Evolutionary conservation across 2,113 vertebrate genomes (phyloP), one percentile per base, ranked within the genome.

Genomic region (Callopanchax toddi): DNA sequence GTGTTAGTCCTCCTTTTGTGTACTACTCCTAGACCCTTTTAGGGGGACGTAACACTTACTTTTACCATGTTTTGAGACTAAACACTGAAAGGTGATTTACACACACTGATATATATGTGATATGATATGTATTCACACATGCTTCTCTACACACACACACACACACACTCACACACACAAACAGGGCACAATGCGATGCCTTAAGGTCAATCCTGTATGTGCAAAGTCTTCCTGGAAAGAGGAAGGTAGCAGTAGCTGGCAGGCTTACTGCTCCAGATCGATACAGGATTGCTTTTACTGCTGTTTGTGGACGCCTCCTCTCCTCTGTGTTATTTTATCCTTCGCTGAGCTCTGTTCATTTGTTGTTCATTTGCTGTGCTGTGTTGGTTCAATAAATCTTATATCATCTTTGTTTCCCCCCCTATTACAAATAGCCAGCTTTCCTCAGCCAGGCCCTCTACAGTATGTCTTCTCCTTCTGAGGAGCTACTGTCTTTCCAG

Each of bases 311-410:
- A 86, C 71, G 86, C 84, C 89, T 87, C 86, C 71, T 82, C 81
- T 84, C 78, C 77, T 68, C 85, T 74, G 69, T 86, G 85, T 91
- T 88, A 87, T 86, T 87, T 87, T 87, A 85, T 87, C 86, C 88
- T 86, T 82, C 68, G 75, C 71, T 83, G 76, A 67, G 82, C 82
- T 75, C 83, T 67, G 72, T 89, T 86, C 75, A 85, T 84, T 86
- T 87, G 78, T 86, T 88, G 74, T 89, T 90, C 81, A 88, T 87
- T 87, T 88, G 84, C 81, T 87, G 80, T 64, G 67, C 64, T 60
- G 43, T 78, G 71, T 86, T 88, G 85, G 89, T 84, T 91, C 88
- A 90, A 90, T 86, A 87, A 75, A 86, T 84, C 79, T 86, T 80
- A 84, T 84, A 86, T 86, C 75, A 86, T 88, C 44, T 66, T 78